These are phyloP conservation scores for Clinocottus analis DNA, from an alignment of 2,113 vertebrate genomes.

Conservation along the genomic window DNA sequence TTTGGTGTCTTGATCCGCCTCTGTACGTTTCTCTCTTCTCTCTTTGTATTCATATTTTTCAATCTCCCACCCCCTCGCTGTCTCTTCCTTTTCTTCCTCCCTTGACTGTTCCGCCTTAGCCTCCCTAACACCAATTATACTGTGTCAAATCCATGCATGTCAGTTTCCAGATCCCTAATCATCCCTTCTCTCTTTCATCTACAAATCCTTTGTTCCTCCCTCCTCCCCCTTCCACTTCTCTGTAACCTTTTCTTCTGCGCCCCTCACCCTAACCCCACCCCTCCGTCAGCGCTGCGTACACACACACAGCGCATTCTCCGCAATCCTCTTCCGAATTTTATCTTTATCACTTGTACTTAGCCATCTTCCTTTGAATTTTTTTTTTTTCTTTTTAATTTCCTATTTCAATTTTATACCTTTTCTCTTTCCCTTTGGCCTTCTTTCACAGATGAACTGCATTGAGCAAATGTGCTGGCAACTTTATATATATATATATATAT, in stretches of 20 bases:
- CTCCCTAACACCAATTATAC: constrained; percentile 79
- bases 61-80: constrained; percentile 23
- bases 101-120: constrained; percentile 57
- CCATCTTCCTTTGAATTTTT: constrained; percentile 24
- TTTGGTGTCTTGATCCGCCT: constrained; percentile 46
- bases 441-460: constrained; percentile 18
- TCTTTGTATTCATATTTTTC: constrained; percentile 55
- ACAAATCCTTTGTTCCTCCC: constrained; percentile 74
- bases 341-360: constrained; percentile 44
- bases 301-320: constrained; percentile 45
- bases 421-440: neutral
- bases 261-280: constrained; percentile 54
- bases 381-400: constrained; percentile 24
- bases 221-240: constrained; percentile 38
- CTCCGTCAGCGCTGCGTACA: constrained; percentile 29
- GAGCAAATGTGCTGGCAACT: constrained; percentile 7
- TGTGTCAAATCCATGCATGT: constrained; percentile 81
- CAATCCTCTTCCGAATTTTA: constrained; percentile 47
- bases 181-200: constrained; percentile 78
- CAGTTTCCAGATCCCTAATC: constrained; percentile 80
- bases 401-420: constrained; percentile 36
- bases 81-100: constrained; percentile 10
- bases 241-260: constrained; percentile 60
- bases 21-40: constrained; percentile 19
- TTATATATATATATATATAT: neutral